Evolutionary conservation across 2,888 invertebrate species (phyloP), one percentile per base, ranked within the genome.

Genomic region (Leptopterna dolabrata): DNA sequence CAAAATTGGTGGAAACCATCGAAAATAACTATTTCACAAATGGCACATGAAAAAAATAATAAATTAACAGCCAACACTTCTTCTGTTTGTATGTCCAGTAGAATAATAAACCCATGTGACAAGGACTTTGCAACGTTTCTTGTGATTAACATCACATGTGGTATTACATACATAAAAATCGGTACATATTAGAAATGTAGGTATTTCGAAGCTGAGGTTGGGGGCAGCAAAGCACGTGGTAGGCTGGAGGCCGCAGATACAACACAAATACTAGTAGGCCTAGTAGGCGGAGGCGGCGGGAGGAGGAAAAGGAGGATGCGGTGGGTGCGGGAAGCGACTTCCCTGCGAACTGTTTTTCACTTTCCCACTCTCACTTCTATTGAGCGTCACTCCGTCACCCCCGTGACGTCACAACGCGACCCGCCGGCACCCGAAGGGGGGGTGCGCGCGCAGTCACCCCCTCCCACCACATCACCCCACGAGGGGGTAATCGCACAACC

Each of bases 321-420:
- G 84, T 24, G 24, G n/a, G 30, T 16, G 36, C 9, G 47, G 29
- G 29, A 19, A 47, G 83, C 30, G 55, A 29, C 19, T 14, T 71
- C 70, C 24, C 9, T 13, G 71, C 27, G 29, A 63, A 63, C 63
- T 30, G 36, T 76, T 71, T 85, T 71, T 86, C 83, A 87, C 78
- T 88, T 88, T 71, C 88, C 87, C 88, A 89, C 89, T 89, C 89
- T 89, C 90, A 87, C 89, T 89, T 87, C 80, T 89, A 89, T 88
- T 89, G 92, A 89, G 88, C 89, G 86, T 55, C 70, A 43, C 71
- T 63, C 51, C 29, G 84, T 63, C 63, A 19, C 63, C 41, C 70
- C 30, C n/a, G 47, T 84, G 88, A 86, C 88, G 87, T 87, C 87
- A 87, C 63, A 0, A 11, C 76, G 71, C 24, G 9, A 4, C 63